phyloP scores from a whole-genome alignment of 2,797 vertebrate species.

The Pangasius djambal region DNA sequence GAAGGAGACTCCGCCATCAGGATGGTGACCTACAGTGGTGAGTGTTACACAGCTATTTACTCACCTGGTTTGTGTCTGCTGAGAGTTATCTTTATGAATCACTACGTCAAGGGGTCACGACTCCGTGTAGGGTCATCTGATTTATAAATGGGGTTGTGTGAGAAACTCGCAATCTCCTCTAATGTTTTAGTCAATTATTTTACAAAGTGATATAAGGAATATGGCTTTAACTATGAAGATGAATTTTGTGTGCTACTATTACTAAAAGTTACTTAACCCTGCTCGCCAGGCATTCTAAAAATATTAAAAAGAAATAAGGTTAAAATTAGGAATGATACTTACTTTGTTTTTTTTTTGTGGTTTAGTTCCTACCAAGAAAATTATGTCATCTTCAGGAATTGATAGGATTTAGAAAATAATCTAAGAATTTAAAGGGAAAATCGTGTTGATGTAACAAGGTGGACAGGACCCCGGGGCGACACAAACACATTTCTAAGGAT shows the following conservation, averaged over 20 bases:
- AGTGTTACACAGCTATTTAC: slow-evolving; percentile 61
- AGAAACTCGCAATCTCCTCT: neutral
- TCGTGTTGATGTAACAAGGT: neutral
- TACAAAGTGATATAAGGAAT: neutral
- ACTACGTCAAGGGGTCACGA: neutral
- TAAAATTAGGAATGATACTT: neutral
- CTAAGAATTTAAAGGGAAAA: neutral
- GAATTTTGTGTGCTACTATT: neutral
- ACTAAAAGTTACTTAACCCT: neutral
- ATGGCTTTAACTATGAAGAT: neutral
- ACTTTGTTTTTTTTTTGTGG: neutral
- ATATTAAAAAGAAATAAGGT: neutral
- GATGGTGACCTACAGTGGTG: slow-evolving; percentile 94
- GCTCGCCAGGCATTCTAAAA: neutral
- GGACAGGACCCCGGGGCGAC: neutral
- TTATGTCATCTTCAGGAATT: neutral
- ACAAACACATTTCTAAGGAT: neutral
- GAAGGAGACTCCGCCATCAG: slow-evolving; percentile 94
- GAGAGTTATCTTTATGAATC: neutral
- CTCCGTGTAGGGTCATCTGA: neutral
- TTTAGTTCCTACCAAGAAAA: neutral
- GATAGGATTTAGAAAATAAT: neutral
- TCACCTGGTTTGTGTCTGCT: neutral
- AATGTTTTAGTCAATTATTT: neutral
- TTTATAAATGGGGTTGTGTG: neutral